phyloP scores from a whole-genome alignment of 2,113 vertebrate species.

The Proteles cristata region DNA sequence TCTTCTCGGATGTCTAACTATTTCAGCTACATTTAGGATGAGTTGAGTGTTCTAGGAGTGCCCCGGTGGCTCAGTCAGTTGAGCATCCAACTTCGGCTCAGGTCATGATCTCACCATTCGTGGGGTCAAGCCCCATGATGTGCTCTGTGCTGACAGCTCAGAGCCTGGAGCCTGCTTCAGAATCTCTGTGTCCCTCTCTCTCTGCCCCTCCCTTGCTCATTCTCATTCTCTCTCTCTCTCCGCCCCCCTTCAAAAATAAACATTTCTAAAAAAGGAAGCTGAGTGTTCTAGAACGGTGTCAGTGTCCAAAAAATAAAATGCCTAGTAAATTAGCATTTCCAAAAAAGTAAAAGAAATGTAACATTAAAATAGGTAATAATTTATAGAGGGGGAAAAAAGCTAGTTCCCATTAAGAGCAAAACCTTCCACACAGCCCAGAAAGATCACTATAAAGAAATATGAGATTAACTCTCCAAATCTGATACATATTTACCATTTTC shows the following conservation, averaged over 20 bases:
- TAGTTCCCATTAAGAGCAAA: background rate
- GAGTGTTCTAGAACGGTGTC: background rate
- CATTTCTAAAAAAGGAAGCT: background rate
- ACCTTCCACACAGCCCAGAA: background rate
- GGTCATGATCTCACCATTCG: no score
- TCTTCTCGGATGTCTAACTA: background rate
- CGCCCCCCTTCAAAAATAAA: no score
- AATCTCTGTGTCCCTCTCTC: no score
- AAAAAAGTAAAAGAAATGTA: background rate
- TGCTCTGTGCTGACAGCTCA: no score
- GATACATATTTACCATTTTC: background rate
- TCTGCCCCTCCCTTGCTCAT: no score
- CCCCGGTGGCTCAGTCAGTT: no score
- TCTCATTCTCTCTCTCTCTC: no score
- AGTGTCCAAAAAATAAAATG: background rate
- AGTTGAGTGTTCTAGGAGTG: background rate
- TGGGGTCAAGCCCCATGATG: no score
- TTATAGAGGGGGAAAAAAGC: background rate
- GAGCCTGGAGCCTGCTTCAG: no score
- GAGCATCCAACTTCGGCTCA: no score
- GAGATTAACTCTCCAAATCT: background rate
- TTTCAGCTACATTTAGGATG: background rate
- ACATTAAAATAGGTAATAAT: background rate
- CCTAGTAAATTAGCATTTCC: background rate
- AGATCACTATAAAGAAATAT: conserved; percentile 1